Conservation (phyloP, 2,113 vertebrate species). For the Ondatra zibethicus region DNA sequence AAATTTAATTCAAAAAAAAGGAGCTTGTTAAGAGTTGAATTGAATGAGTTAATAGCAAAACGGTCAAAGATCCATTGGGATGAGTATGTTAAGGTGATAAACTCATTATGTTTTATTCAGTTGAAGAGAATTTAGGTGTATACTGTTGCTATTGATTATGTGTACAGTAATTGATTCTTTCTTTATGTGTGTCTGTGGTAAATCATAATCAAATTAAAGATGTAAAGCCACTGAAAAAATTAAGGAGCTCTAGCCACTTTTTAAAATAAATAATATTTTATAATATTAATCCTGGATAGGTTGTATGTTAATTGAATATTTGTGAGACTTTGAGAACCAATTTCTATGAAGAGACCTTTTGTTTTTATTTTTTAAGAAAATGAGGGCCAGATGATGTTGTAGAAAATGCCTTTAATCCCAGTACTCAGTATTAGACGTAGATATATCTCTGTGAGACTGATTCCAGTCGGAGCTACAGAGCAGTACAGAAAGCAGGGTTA, state of each 20-base stretch:
- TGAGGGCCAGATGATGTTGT: not conserved
- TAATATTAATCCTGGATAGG: not conserved
- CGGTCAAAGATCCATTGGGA: not conserved
- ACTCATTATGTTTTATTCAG: not conserved
- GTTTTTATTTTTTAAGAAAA: not conserved
- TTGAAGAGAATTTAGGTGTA: not conserved
- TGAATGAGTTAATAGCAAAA: not conserved
- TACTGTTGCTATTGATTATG: not conserved
- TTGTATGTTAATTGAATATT: not conserved
- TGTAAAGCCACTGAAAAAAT: not conserved
- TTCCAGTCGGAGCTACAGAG: not conserved
- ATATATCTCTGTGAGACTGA: no score
- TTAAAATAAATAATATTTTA: not conserved
- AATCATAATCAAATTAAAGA: not conserved
- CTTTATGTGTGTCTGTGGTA: not conserved
- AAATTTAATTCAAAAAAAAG: not conserved
- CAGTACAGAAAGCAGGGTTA: not conserved
- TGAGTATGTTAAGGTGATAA: not conserved
- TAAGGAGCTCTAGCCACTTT: not conserved
- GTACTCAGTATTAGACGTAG: not conserved
- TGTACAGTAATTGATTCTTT: not conserved
- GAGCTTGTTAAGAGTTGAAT: not conserved
- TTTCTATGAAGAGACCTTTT: not conserved
- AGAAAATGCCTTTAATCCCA: not conserved
- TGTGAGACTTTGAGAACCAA: not conserved